Percentiles rank a stretch among this genome's conserved stretches.
phyloP scores from a whole-genome alignment of 2,888 invertebrate genomes.

The Lapara coniferarum region DNA sequence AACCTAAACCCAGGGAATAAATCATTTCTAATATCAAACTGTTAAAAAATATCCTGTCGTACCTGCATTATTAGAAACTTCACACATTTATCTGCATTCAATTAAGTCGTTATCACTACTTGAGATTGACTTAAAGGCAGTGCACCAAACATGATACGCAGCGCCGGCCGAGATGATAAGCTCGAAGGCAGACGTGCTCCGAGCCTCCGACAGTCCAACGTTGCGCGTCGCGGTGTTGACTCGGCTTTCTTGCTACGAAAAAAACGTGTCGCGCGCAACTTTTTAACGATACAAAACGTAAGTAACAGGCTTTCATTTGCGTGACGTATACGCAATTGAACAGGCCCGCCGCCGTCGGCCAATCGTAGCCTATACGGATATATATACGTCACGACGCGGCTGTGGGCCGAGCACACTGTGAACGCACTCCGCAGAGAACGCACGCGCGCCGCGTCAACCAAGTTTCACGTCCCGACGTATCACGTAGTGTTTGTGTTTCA shows the following conservation, averaged over 20 bases:
- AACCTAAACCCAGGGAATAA: no score
- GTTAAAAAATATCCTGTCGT: no score
- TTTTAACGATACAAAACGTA: conserved; percentile 47
- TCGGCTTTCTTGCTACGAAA: conserved; percentile 6
- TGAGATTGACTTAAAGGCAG: background rate
- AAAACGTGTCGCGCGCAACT: conserved; percentile 28
- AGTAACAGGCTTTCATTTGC: conserved; percentile 62
- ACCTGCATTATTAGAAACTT: no score
- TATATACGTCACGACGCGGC: conserved; percentile 67
- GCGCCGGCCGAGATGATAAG: background rate
- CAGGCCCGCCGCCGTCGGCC: conserved; percentile 66
- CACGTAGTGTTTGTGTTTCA: conserved; percentile 60
- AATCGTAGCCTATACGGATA: conserved; percentile 51
- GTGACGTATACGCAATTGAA: conserved; percentile 58
- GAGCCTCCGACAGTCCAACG: background rate
- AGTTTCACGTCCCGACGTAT: conserved; percentile 34
- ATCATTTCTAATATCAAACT: no score
- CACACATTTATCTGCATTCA: no score
- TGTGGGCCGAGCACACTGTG: conserved; percentile 62
- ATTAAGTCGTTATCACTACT: background rate
- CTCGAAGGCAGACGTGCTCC: background rate
- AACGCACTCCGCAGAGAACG: conserved; percentile 57
- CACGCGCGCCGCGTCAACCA: conserved; percentile 49
- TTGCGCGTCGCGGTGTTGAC: conserved; percentile 4
- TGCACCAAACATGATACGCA: background rate